A percentile compares a stretch with the other conserved stretches of the same genome.
Conservation (phyloP, 2,797 vertebrate species). For the Borostomias antarcticus region DNA sequence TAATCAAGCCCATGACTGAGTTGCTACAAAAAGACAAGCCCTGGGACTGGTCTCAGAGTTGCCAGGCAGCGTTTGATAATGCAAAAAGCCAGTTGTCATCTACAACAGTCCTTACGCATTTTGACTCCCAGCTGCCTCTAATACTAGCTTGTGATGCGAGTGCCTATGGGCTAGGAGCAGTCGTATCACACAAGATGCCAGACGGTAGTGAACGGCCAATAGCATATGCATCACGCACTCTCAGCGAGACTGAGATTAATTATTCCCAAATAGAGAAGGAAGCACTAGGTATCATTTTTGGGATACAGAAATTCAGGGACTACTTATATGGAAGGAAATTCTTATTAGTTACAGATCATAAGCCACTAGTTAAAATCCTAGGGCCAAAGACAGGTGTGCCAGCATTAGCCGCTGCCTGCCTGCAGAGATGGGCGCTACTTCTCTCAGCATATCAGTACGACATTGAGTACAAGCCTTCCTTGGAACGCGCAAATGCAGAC, state of each 20-base stretch:
- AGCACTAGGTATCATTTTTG: slow-evolving; percentile 22
- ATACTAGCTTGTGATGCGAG: slow-evolving; percentile 16
- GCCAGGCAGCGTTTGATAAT: slow-evolving; percentile 5
- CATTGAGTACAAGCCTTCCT: slow-evolving; percentile 2
- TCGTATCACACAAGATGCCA: slow-evolving; percentile 8
- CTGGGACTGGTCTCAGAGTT: slow-evolving; percentile 1
- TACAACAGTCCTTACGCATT: slow-evolving; percentile 1
- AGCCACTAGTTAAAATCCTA: slow-evolving; percentile 9
- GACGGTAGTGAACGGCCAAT: slow-evolving; percentile 15
- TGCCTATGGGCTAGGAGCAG: slow-evolving; percentile 15
- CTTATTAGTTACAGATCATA: slow-evolving; percentile 7
- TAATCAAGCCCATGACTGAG: slow-evolving; percentile 11
- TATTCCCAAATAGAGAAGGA: slow-evolving; percentile 20
- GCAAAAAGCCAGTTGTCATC: background rate
- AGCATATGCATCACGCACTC: slow-evolving; percentile 8
- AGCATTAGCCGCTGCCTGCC: background rate
- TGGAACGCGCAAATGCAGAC: slow-evolving; percentile 16
- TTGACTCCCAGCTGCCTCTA: slow-evolving; percentile 7
- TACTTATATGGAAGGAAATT: slow-evolving; percentile 15
- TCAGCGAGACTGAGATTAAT: slow-evolving; percentile 18
- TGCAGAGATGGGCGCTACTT: background rate
- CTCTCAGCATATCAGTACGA: slow-evolving; percentile 1
- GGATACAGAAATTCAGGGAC: slow-evolving; percentile 4
- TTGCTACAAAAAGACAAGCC: slow-evolving; percentile 8
- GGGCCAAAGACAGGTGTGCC: slow-evolving; percentile 3